Base-by-base conservation (phyloP, 2,797 vertebrate genomes). In the Sebastes vulpes region DNA sequence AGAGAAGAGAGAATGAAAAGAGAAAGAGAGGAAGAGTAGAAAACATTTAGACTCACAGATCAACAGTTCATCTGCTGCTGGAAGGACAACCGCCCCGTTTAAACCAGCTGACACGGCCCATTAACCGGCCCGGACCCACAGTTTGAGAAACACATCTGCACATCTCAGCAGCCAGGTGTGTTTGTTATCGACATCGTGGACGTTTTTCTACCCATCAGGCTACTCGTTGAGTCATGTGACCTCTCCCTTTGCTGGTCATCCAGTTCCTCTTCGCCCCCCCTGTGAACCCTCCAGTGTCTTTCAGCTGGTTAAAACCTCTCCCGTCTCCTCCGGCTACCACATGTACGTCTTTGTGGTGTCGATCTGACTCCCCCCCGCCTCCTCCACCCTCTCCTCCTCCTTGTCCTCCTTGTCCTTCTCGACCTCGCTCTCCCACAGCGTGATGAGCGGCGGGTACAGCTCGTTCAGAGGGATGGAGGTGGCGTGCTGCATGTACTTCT, bases 311-410 rank as follows among this genome's bases (percentile, higher is more conserved):
- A 26, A 21, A 16, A 8, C 35, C 18, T 6, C 26, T 59, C 60
- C 60, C 56, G 3, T 29, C 11, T 21, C 52, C 31, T 35, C 4
- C 64, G n/a, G 83, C 91, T 96, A 97, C 96, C 97, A 97, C 94
- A 97, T 95, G 86, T 96, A 97, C 0, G 96, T 97, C 93, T 97
- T 97, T 21, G 96, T 95, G 12, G 97, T 97, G 93, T 97, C 95
- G 23, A 97, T 97, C 75, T 95, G 96, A 77, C 91, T 88, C 77
- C 89, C 91, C 16, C 88, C 94, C 0, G 91, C 88, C 75, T 94
- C 93, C 8, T 84, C 91, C 1, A 26, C 93, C 8, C 86, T 77
- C 1, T 1, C 83, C 26, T 84, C 91, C 21, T 95, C 95, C 28
- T 91, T 91, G 32, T 96, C 94, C 0, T 90, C 91, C 23, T 96